Base-by-base conservation (phyloP, 1,140 invertebrate species). In the Chymomyza costata region DNA sequence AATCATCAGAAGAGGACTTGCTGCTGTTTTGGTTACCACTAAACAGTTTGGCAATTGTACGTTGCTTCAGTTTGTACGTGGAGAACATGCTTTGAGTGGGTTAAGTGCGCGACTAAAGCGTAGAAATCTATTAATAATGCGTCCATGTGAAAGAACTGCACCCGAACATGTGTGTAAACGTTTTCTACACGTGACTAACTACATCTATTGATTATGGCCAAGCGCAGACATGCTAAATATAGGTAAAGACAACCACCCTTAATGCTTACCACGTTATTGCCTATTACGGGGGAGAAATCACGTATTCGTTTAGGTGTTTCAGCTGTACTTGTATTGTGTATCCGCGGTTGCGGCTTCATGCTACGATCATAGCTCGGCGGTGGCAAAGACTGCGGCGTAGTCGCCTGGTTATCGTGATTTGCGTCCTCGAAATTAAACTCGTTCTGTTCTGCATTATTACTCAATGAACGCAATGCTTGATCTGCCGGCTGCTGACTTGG, bases 211-310 rank as follows among this genome's bases (percentile, higher is more conserved):
- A 80, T 80, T 80, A 11, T 30, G 15, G n/a, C 21, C 8, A 25
- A 14, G 21, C 32, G 21, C 31, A 34, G 13, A 28, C 25, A 34
- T n/a, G n/a, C 48, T 64, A 74, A 64, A 59, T 66, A 54, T 78
- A 64, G 55, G 19, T 19, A 11, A 47, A 60, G 6, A 63, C 51
- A 64, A 49, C 31, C 11, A 49, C 31, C 34, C 8, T 3, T 34
- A 34, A 6, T 34, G 13, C 73, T 80, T 16, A 80, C 73, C 73
- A 80, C 60, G 56, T 62, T 86, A 50, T 87, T 86, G 21, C 89
- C 90, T 78, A 87, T 87, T n/a, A 91, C 87, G 6, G 90, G 90
- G 59, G 90, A 90, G 83, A 92, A 90, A 83, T 88, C 90, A 46
- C 71, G 73, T 30, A 59, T 40, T 31, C 73, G 53, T 19, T 54